phyloP scores from a whole-genome alignment of 2,888 invertebrate species.

The Nephrotoma flavescens region DNA sequence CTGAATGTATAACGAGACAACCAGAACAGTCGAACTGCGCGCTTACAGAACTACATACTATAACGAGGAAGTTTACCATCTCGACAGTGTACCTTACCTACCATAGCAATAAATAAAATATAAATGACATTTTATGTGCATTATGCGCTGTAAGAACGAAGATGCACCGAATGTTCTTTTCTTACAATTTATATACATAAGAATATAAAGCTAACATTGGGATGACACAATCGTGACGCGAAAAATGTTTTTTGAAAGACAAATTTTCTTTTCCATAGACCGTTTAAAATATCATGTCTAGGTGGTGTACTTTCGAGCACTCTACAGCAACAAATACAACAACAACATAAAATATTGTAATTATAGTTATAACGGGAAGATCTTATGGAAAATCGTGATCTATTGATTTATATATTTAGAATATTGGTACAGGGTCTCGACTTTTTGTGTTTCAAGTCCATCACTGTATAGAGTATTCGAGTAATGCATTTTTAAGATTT shows the following conservation, averaged over 20 bases:
- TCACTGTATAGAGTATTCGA: not conserved
- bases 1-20: not conserved
- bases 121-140: not conserved
- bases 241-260: not conserved
- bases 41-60: not conserved
- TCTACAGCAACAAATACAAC: not conserved
- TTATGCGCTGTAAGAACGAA: not conserved
- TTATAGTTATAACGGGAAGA: not conserved
- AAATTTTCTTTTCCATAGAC: not conserved
- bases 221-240: not conserved
- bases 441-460: not conserved
- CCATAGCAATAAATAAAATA: not conserved
- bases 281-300: not conserved
- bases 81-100: no score
- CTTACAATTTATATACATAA: no score
- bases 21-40: not conserved
- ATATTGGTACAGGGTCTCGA: not conserved
- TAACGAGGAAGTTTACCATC: not conserved
- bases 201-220: not conserved
- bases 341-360: not conserved
- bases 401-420: not conserved
- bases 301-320: not conserved
- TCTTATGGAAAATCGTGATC: not conserved
- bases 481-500: no score
- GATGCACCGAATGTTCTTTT: no score